These are phyloP conservation scores for Erpornis zantholeuca DNA, from an alignment of 2,113 vertebrate species.

Conservation along the genomic window DNA sequence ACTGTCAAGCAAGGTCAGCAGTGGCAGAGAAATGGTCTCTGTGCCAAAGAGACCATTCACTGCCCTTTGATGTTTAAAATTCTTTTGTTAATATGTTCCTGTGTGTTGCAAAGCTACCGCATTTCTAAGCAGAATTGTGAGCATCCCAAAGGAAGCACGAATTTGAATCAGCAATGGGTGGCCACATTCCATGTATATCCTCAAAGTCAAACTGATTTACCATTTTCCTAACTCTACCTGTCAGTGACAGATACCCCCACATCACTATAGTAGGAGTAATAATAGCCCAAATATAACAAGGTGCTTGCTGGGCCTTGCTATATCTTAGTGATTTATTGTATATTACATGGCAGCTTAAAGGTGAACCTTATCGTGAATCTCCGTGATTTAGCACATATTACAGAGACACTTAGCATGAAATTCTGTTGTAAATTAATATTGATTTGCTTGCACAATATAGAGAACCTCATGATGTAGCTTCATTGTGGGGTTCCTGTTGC, in stretches of 20 bases:
- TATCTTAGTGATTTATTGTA: background rate
- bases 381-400: slow-evolving; percentile 16
- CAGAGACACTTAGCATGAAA: slow-evolving; percentile 17
- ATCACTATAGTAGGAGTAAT: background rate
- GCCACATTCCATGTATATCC: rapidly evolving
- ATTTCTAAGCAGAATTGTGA: background rate
- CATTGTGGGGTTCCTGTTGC: background rate
- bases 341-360: slow-evolving; percentile 22
- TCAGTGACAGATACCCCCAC: background rate
- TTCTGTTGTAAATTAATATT: slow-evolving; percentile 52
- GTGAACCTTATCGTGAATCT: slow-evolving; percentile 20
- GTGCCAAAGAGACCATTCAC: background rate
- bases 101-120: background rate
- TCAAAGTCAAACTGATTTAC: background rate
- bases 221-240: background rate
- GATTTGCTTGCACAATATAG: slow-evolving; percentile 38
- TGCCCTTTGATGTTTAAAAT: background rate
- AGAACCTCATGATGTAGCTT: background rate
- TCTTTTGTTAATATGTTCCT: background rate
- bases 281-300: background rate
- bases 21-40: background rate
- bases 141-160: background rate
- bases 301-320: background rate
- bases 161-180: background rate
- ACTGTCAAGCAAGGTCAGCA: background rate